These are phyloP conservation scores for Beaufortia kweichowensis DNA, from an alignment of 2,113 vertebrate genomes.

Conservation along the genomic window DNA sequence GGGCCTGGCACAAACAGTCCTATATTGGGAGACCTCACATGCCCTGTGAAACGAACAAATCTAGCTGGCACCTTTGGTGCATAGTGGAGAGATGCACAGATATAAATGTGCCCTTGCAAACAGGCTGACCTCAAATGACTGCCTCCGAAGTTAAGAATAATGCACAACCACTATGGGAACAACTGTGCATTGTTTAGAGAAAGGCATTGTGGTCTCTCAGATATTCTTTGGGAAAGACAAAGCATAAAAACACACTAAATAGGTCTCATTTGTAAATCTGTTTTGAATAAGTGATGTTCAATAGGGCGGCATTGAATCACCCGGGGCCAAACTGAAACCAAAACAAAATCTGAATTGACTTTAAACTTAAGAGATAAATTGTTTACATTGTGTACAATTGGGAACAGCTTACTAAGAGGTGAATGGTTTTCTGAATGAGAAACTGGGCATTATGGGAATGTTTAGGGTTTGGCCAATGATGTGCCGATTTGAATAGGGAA, in stretches of 20 bases:
- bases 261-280: conserved; percentile 17
- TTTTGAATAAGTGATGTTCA: conserved; percentile 32
- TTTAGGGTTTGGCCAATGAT: background rate
- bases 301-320: conserved; percentile 6
- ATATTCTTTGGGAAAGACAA: conserved; percentile 30
- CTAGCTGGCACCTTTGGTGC: conserved; percentile 23
- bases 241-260: conserved; percentile 19
- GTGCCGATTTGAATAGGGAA: background rate
- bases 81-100: conserved; percentile 29
- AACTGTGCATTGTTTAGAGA: conserved; percentile 18
- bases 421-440: background rate
- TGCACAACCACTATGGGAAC: conserved; percentile 1
- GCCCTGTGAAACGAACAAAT: conserved; percentile 19
- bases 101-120: background rate
- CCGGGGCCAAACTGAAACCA: background rate
- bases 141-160: conserved; percentile 12
- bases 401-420: background rate
- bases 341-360: conserved; percentile 5
- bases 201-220: conserved; percentile 21
- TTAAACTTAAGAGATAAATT: conserved; percentile 9
- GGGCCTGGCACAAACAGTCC: conserved; percentile 22
- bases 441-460: background rate
- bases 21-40: conserved; percentile 31
- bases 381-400: conserved; percentile 5
- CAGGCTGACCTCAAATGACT: conserved; percentile 36